Conservation (phyloP, 2,113 vertebrate genomes). For the Calcarius ornatus region DNA sequence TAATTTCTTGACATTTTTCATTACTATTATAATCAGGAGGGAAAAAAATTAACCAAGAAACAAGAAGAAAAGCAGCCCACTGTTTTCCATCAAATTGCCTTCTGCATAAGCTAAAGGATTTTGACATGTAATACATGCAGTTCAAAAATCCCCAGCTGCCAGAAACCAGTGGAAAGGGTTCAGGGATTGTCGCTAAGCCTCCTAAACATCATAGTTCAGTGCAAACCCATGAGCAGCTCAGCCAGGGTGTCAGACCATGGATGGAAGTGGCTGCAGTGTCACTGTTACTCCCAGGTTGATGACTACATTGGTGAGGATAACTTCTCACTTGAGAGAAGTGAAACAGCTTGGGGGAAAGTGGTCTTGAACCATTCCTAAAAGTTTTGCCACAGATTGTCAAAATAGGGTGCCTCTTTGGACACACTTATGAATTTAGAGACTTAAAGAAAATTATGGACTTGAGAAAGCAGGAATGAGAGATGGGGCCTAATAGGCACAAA, state of each 20-base stretch:
- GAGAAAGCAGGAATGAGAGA: neutral
- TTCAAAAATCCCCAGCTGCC: neutral
- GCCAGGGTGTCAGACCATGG: neutral
- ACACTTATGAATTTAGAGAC: neutral
- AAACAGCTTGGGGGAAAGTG: neutral
- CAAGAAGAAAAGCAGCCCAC: neutral
- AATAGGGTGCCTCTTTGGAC: neutral
- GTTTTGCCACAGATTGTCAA: neutral
- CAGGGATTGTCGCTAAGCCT: neutral
- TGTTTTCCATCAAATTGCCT: neutral
- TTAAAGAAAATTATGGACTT: neutral
- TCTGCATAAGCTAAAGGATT: neutral
- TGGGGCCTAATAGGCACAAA: neutral
- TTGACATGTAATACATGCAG: neutral
- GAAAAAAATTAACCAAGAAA: neutral
- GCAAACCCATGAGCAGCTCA: neutral
- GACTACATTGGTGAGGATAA: neutral
- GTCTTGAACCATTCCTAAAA: neutral
- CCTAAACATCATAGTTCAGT: rapidly evolving
- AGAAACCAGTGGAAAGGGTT: neutral
- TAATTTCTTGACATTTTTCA: neutral
- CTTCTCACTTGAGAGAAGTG: neutral
- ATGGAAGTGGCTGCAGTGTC: neutral
- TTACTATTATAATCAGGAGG: neutral
- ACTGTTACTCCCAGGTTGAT: neutral